Evolutionary conservation across 2,797 vertebrate species (phyloP).

Genomic region (Malacoctenus gilli): DNA sequence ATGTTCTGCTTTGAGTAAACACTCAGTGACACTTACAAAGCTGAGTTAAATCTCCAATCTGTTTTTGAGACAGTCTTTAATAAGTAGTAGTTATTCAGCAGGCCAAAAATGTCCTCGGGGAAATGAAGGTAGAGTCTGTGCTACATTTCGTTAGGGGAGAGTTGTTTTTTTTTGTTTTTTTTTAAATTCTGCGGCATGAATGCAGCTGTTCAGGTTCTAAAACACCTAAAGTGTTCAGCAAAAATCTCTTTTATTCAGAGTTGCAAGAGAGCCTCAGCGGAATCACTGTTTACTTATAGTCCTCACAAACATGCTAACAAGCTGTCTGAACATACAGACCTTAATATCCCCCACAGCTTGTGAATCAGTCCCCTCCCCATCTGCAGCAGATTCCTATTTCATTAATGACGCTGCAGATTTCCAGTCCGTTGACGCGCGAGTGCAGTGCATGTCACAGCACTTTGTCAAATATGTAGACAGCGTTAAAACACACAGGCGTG

Average conservation of each 20-base stretch:
- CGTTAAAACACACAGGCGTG: conserved; percentile 63
- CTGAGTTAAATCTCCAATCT: conserved; percentile 15
- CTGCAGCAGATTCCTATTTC: conserved; percentile 51
- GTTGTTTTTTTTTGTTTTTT: no score
- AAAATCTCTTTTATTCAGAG: conserved; percentile 61
- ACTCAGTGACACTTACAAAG: conserved; percentile 7
- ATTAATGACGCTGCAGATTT: conserved; percentile 61
- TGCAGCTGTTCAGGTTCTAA: conserved; percentile 59
- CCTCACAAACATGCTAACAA: conserved; percentile 62
- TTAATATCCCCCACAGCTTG: conserved; percentile 63
- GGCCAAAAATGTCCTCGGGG: conserved; percentile 36
- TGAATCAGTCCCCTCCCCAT: conserved; percentile 26
- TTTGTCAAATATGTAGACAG: conserved; percentile 71
- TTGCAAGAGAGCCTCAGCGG: conserved; percentile 53
- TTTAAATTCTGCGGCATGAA: conserved; percentile 41
- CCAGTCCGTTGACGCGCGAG: conserved; percentile 41
- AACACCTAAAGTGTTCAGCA: conserved; percentile 65
- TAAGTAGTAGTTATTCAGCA: conserved; percentile 30
- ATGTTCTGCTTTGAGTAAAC: no score
- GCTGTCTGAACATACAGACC: conserved; percentile 68
- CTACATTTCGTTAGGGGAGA: conserved; percentile 32
- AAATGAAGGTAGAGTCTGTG: conserved; percentile 33
- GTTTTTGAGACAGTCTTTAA: conserved; percentile 17
- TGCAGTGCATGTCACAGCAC: conserved; percentile 49
- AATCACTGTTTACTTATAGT: conserved; percentile 64